Base-by-base conservation (phyloP, 2,797 vertebrate genomes). In the Cygnus olor region DNA sequence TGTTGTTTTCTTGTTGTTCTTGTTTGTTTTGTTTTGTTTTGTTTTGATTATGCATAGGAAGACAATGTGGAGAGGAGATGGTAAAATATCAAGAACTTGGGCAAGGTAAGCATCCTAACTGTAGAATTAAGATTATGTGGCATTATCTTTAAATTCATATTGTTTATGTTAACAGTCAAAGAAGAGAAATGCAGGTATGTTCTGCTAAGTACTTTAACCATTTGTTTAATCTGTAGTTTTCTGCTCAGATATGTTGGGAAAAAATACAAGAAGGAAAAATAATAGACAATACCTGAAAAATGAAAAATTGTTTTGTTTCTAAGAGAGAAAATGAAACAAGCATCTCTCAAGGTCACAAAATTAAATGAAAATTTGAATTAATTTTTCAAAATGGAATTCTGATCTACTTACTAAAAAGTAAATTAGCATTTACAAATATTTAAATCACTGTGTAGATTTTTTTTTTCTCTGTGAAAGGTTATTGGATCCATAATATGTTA, bases 351-450 rank as follows among this genome's bases (percentile, higher is more conserved):
- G 21, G 11, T 8, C 4, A 5, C 40, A 13, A 83, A 77, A 90
- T 19, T 24, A 82, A 85, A 65, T 25, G 9, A 86, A 84, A 72
- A 76, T 49, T 54, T 79, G 28, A 72, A 51, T 81, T 65, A 74
- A 61, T 56, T 6, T 1, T 86, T 93, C 74, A 68, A 80, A 90
- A 68, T 14, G 42, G 34, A 49, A 6, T 0, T 61, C 53, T 51
- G 20, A 61, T 20, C 22, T 34, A 53, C 74, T 93, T 66, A 36
- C 27, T 36, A 30, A 51, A 56, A 69, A 42, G 2, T 17, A 72
- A 44, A 61, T 34, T 45, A 47, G n/a, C 1, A 6, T n/a, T 80
- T 63, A 11, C 3, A 70, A 38, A 12, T 44, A 65, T 71, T 82
- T 51, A 47, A 86, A 40, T 58, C 4, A 3, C 3, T 44, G 18